These are phyloP conservation scores for Drosophila nigromelanica DNA, from an alignment of 1,140 invertebrate species.

Conservation along the genomic window DNA sequence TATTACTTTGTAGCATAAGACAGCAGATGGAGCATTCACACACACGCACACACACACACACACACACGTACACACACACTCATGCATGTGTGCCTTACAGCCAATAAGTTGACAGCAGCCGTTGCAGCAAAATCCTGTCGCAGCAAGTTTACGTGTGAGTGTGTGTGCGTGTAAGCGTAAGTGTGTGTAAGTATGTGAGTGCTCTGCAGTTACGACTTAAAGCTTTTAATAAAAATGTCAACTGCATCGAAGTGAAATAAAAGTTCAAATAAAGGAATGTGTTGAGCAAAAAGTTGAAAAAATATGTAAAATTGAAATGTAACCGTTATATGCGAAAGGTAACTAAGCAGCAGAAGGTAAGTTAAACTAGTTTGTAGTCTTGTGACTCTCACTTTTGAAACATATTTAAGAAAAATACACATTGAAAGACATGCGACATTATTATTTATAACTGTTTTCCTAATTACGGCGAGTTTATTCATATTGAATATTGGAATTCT, in stretches of 20 bases:
- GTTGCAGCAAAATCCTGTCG: slow-evolving; percentile 67
- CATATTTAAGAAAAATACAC: too few species aligned
- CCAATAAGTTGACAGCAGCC: slow-evolving; percentile 78
- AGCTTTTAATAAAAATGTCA: slow-evolving; percentile 83
- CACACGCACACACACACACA: slow-evolving; percentile 6
- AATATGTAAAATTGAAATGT: slow-evolving; percentile 20
- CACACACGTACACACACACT: neutral
- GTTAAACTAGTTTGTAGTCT: neutral
- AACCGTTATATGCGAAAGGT: neutral
- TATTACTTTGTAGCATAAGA: slow-evolving; percentile 75
- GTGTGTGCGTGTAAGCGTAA: slow-evolving; percentile 11
- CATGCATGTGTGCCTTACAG: slow-evolving; percentile 38
- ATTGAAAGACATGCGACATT: too few species aligned
- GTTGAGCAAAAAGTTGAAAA: neutral
- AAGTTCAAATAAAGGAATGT: slow-evolving; percentile 28
- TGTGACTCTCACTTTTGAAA: slow-evolving; percentile 1
- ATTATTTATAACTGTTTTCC: too few species aligned
- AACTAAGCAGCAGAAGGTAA: neutral
- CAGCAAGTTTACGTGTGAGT: slow-evolving; percentile 55
- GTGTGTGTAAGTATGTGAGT: slow-evolving; percentile 31
- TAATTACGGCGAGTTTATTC: too few species aligned
- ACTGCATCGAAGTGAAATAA: slow-evolving; percentile 71
- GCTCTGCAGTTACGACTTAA: slow-evolving; percentile 69
- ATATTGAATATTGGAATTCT: too few species aligned
- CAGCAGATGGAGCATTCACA: slow-evolving; percentile 38